Evolutionary conservation across 2,113 vertebrate species (phyloP), one percentile per base, ranked within the genome.

Genomic region (Odontesthes bonariensis): DNA sequence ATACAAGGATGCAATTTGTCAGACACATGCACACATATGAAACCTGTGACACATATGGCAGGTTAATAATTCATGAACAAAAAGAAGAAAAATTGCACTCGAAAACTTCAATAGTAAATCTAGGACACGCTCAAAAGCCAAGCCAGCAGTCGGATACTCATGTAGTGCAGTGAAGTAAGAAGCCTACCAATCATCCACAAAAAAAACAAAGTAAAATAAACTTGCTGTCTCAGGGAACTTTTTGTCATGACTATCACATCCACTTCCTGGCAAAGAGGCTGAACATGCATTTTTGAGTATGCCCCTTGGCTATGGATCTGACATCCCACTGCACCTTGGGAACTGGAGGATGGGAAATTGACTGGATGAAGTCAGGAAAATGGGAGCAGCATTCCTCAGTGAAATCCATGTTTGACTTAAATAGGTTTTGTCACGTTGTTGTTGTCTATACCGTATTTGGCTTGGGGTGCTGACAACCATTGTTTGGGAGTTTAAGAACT

Each of bases 261-360:
- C 57, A 79, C 86, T 77, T 86, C 74, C 82, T 84, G 73, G 79
- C 67, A 85, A 79, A 86, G 85, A 85, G 79, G 87, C 88, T 90
- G 83, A 91, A 88, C 89, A 83, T 89, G 88, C 89, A 92, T 86
- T 91, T 92, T 91, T 83, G 69, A 88, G 71, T 81, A 75, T 76
- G 76, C 73, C 90, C 59, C 80, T 79, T 77, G 78, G 88, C 75
- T 86, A 87, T 69, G 84, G 75, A 87, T 89, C 84, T 88, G 87
- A 90, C 85, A 88, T 88, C 74, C 69, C 66, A n/a, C 74, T 52
- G 84, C 87, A 86, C 80, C 82, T 79, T 88, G 73, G 86, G 90
- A 91, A 79, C 82, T 51, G 53, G 22, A 66, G 54, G 52, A 68
- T 78, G 33, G 72, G 67, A 74, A 81, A 74, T 84, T 60, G 76